Conservation (phyloP, 2,888 invertebrate genomes). For the Taenaris catops region DNA sequence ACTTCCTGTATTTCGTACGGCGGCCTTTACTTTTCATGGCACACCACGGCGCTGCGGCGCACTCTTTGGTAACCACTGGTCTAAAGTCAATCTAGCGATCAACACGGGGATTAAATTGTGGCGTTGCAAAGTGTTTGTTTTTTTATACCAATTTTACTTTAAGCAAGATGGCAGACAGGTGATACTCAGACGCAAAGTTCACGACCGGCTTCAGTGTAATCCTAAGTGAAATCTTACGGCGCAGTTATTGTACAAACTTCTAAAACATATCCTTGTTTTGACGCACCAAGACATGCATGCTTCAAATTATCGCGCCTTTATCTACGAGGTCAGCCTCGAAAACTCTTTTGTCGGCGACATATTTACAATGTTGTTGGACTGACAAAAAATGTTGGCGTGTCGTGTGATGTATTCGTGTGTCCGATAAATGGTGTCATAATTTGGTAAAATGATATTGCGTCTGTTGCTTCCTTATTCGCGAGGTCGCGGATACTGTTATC, state of each 20-base stretch:
- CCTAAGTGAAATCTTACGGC: constrained; percentile 12
- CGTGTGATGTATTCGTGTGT: constrained; percentile 16
- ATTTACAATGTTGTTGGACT: constrained; percentile 54
- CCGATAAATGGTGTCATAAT: constrained; percentile 36
- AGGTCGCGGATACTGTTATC: constrained; percentile 63
- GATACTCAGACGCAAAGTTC: constrained; percentile 16
- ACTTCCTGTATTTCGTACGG: too few species aligned
- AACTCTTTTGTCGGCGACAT: constrained; percentile 56
- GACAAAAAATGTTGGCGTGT: constrained; percentile 43
- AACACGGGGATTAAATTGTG: not conserved
- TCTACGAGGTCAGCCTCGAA: constrained; percentile 74
- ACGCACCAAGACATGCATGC: constrained; percentile 41
- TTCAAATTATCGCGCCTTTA: constrained; percentile 67
- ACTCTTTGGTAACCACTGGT: too few species aligned
- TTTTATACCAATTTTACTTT: not conserved
- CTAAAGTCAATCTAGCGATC: constrained; percentile 4
- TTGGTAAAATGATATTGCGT: constrained; percentile 45
- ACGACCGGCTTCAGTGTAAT: constrained; percentile 14
- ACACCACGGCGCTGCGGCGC: too few species aligned
- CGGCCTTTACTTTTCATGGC: too few species aligned
- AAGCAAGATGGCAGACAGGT: constrained; percentile 17
- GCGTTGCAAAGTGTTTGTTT: not conserved
- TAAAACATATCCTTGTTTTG: constrained; percentile 41
- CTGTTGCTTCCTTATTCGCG: constrained; percentile 62
- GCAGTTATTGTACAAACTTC: constrained; percentile 16